Base-by-base conservation (phyloP, 2,113 vertebrate species). In the Chionodraco myersi region DNA sequence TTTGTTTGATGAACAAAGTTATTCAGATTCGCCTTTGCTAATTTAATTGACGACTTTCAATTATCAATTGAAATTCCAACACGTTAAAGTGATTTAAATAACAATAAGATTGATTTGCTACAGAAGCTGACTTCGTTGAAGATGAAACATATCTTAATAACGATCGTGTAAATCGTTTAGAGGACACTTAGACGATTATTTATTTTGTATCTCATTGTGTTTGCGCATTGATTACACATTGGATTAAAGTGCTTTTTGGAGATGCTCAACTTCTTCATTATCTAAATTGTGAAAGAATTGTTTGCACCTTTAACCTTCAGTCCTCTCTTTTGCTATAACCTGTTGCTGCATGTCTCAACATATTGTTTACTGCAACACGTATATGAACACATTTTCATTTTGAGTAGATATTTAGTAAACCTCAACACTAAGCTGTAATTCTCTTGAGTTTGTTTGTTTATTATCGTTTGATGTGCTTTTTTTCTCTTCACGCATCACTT, bases 401-500 rank as follows among this genome's bases (percentile, higher is more conserved):
- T 41, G 36, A 41, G 6, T 6, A 41, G 36, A 9, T 23, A 53
- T 58, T 53, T 23, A 52, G 10, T 26, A 26, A 59, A 71, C 52
- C 13, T 16, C 7, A 53, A 70, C 7, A 68, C 18, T 53, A 47
- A 6, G 12, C 26, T 62, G 3, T 12, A 3, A 34, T 58, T 58
- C 2, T 53, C 47, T 60, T 54, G 9, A 12, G 48, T 65, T 36
- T 54, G 3, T 52, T 16, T 48, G 47, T 65, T 53, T 51, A 5
- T 63, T 9, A 0, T 52, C 0, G 1, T 36, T 78, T 5, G 2
- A 47, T 61, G 34, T 47, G 18, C 6, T 54, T 54, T 36, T 52
- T 23, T 57, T 16, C 10, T 81, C 48, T 68, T 63, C 70, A 49
- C 44, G 26, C 58, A 69, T 63, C 57, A 41, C 64, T 76, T 60